Percentiles rank a stretch among this genome's conserved stretches.
Evolutionary conservation across 2,113 vertebrate species (phyloP).

Genomic region (Rutilus rutilus): DNA sequence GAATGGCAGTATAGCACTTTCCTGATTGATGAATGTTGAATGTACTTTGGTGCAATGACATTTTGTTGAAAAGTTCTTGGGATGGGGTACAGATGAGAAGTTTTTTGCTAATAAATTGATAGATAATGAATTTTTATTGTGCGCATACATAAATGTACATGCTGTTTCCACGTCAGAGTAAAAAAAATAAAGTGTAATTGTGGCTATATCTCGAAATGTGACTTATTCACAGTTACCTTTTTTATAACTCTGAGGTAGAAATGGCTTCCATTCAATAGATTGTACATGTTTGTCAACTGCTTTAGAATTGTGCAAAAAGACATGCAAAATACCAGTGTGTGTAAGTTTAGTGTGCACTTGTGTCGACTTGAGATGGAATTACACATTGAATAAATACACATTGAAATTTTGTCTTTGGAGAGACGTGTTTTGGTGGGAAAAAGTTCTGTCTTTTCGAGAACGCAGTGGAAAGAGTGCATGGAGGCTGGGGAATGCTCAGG

Average conservation of each 20-base stretch:
- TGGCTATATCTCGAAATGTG: neutral
- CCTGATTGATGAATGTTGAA: constrained; percentile 27
- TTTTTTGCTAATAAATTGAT: neutral
- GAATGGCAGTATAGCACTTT: neutral
- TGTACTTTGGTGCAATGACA: neutral
- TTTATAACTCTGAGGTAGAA: neutral
- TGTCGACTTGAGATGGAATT: neutral
- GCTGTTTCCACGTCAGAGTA: neutral
- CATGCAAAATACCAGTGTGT: neutral
- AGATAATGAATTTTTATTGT: neutral
- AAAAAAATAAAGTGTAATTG: neutral
- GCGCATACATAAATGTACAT: neutral
- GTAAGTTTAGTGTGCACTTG: neutral
- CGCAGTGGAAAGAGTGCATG: constrained; percentile 23
- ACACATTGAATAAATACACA: neutral
- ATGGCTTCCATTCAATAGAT: neutral
- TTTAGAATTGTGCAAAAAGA: neutral
- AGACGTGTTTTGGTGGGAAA: neutral
- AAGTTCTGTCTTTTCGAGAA: neutral
- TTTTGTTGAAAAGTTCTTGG: neutral
- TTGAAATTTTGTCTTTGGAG: constrained; percentile 1
- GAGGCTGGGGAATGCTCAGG: constrained; percentile 45
- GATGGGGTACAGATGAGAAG: neutral
- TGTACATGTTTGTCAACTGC: neutral
- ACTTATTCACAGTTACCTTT: neutral